phyloP scores from a whole-genome alignment of 2,113 vertebrate species.

The Verasper variegatus region DNA sequence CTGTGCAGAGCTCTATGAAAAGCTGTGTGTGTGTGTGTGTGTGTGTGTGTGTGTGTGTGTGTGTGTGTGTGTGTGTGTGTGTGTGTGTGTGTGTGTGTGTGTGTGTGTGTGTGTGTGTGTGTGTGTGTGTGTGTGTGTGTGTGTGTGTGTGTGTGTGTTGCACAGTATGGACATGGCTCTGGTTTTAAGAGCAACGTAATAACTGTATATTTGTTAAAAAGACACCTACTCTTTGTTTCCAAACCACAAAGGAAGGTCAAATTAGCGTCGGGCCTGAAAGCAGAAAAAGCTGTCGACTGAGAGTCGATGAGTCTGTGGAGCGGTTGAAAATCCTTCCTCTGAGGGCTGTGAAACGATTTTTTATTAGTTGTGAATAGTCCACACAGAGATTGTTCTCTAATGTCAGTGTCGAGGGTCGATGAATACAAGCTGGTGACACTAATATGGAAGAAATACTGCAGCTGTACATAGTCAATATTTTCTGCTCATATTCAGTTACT shows the following conservation, averaged over 20 bases:
- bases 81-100: no score
- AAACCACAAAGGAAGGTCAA: constrained; percentile 47
- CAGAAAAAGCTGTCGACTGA: no score
- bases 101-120: no score
- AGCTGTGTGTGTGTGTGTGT: constrained; percentile 49
- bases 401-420: background rate
- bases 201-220: constrained; percentile 38
- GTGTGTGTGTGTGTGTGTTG: constrained; percentile 21
- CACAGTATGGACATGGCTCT: background rate
- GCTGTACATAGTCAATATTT: constrained; percentile 3
- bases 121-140: no score
- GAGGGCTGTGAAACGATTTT: background rate
- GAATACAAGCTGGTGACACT: background rate
- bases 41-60: background rate
- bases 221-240: constrained; percentile 37
- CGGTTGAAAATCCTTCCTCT: constrained; percentile 27
- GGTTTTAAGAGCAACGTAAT: background rate
- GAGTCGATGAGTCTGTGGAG: constrained; percentile 26
- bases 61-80: no score
- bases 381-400: background rate
- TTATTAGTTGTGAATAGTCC: constrained; percentile 25
- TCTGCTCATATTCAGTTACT: constrained; percentile 6
- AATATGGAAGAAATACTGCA: background rate
- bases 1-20: constrained; percentile 66
- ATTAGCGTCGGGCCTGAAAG: background rate